Base-by-base conservation (phyloP, 2,888 invertebrate species). In the Xestia sexstrigata region DNA sequence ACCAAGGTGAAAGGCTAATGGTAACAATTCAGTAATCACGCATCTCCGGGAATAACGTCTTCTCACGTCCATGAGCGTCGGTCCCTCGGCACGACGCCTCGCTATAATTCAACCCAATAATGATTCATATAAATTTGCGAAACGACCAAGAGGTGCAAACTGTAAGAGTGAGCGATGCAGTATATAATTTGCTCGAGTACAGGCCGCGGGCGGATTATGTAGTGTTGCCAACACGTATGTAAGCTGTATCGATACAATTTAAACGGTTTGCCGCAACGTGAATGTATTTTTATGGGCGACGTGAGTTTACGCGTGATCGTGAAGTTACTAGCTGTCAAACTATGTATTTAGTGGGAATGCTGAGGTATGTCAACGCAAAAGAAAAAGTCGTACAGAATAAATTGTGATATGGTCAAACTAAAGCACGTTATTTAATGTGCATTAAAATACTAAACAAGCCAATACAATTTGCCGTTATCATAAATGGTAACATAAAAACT, bases 91-190 rank as follows among this genome's bases (percentile, higher is more conserved):
- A 92, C 92, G 91, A 93, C 88, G 90, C 89, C 88, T 90, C 90
- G 91, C 93, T 94, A 92, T 94, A 94, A 94, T 94, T 94, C 94
- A 92, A 91, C 86, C 92, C 93, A 93, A 94, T 95, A 94, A 94
- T 94, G 94, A 93, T 93, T 94, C 94, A 93, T 94, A 94, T 94
- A 94, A 94, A 94, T 94, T 94, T 94, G 91, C 92, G 91, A 93
- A 94, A 94, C 93, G 94, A 94, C 93, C 90, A 90, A 92, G 93
- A 94, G 94, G 94, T 94, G 94, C 92, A 95, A 94, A 94, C 93
- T 94, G 92, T 91, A 92, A 92, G 94, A 92, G 90, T 91, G 93
- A 92, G 92, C 91, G 92, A 93, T 92, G 93, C 89, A 87, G 89
- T 92, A 87, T 94, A 90, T 94, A 94, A 94, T 95, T 94, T 94